Conservation (phyloP, 1,140 invertebrate genomes). For the Diorhabda elongata region DNA sequence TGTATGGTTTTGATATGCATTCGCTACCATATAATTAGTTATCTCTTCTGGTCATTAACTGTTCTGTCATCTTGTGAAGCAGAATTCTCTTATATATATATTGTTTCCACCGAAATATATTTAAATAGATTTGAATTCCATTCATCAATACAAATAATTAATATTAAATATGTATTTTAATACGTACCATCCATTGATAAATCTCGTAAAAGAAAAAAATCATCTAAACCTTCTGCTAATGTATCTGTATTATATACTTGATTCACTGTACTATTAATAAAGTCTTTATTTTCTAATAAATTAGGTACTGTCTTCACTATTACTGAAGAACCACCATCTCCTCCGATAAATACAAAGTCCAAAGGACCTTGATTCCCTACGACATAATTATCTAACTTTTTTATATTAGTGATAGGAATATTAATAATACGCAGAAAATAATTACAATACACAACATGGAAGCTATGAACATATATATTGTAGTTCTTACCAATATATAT, state of each 20-base stretch:
- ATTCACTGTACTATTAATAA: background rate
- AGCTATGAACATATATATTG: background rate
- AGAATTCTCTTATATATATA: no score
- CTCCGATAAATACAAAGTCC: conserved; percentile 13
- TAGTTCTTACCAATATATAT: conserved; percentile 46
- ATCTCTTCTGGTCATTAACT: no score
- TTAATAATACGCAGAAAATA: background rate
- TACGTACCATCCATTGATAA: conserved; percentile 22
- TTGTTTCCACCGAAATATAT: no score
- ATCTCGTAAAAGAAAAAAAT: conserved; percentile 24
- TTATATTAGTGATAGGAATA: background rate
- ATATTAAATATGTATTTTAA: background rate
- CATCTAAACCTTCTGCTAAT: conserved; percentile 19
- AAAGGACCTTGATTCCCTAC: conserved; percentile 4
- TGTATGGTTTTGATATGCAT: no score
- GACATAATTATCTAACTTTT: background rate
- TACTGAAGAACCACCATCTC: conserved; percentile 15
- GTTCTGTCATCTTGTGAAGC: no score
- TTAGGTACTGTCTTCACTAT: conserved; percentile 19
- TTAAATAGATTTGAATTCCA: no score
- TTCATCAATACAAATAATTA: no score
- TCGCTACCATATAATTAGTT: no score
- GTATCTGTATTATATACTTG: conserved; percentile 1
- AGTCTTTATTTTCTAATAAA: conserved; percentile 6
- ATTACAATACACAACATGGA: background rate